A percentile compares a stretch with the other conserved stretches of the same genome.
phyloP scores from a whole-genome alignment of 2,113 vertebrate genomes.

The Macaca nemestrina region DNA sequence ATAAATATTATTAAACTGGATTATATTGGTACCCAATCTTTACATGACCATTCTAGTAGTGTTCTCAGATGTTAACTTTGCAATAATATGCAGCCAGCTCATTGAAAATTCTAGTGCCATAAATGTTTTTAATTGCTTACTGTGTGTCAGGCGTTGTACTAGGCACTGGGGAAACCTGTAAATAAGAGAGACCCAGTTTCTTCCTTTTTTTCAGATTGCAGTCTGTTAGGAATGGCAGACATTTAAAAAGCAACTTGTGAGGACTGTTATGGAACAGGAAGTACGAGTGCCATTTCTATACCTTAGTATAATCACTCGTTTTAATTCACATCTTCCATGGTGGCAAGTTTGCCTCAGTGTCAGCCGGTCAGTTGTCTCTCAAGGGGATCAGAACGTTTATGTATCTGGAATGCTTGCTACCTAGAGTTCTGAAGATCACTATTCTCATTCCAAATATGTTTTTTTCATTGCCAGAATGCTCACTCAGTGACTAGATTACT shows the following conservation, averaged over 20 bases:
- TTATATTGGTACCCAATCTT: not conserved
- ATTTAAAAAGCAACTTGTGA: not conserved
- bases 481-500: not conserved
- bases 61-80: not conserved
- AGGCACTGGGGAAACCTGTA: not conserved
- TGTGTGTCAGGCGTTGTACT: not conserved
- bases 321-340: not conserved
- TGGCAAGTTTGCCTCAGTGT: not conserved
- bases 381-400: rapidly evolving
- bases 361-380: not conserved
- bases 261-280: not conserved
- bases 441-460: not conserved
- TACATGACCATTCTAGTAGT: not conserved
- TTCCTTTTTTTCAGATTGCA: not conserved
- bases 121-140: not conserved
- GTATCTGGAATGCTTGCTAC: not conserved
- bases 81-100: not conserved
- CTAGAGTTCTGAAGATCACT: not conserved
- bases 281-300: not conserved
- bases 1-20: too few relatives aligned
- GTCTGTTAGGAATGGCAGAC: not conserved
- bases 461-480: slow-evolving; percentile 6
- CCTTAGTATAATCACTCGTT: not conserved
- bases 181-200: not conserved
- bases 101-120: not conserved